Conservation (phyloP, 2,797 vertebrate species). For the Nothura maculosa region DNA sequence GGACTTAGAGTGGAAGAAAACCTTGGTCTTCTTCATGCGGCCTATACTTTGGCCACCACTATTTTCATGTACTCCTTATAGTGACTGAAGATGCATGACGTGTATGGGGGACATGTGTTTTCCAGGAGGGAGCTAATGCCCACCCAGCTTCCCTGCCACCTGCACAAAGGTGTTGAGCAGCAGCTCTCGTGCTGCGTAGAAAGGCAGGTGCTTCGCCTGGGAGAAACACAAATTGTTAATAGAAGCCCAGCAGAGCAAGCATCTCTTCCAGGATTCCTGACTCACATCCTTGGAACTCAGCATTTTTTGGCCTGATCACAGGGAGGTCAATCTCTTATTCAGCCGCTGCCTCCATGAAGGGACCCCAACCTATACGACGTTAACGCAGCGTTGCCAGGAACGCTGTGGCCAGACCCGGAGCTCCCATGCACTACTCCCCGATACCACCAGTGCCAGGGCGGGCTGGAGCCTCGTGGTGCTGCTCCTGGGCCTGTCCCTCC, state of each 20-base stretch:
- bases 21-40: constrained; percentile 40
- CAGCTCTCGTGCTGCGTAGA: constrained; percentile 59
- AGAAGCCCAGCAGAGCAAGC: background rate
- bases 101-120: background rate
- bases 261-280: constrained; percentile 12
- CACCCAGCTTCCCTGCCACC: constrained; percentile 34
- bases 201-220: background rate
- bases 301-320: constrained; percentile 37
- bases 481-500: background rate
- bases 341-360: background rate
- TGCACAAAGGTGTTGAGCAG: constrained; percentile 60
- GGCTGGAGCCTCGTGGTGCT: background rate
- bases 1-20: background rate
- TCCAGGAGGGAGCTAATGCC: background rate
- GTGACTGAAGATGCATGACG: constrained; percentile 10
- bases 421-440: background rate
- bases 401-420: constrained; percentile 12
- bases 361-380: constrained; percentile 48
- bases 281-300: constrained; percentile 50
- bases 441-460: background rate
- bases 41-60: background rate
- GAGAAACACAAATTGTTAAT: constrained; percentile 48
- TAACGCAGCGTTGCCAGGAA: constrained; percentile 58
- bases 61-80: constrained; percentile 5
- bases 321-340: constrained; percentile 16